Base-by-base conservation (phyloP, 2,113 vertebrate genomes). In the Nannospalax galili region DNA sequence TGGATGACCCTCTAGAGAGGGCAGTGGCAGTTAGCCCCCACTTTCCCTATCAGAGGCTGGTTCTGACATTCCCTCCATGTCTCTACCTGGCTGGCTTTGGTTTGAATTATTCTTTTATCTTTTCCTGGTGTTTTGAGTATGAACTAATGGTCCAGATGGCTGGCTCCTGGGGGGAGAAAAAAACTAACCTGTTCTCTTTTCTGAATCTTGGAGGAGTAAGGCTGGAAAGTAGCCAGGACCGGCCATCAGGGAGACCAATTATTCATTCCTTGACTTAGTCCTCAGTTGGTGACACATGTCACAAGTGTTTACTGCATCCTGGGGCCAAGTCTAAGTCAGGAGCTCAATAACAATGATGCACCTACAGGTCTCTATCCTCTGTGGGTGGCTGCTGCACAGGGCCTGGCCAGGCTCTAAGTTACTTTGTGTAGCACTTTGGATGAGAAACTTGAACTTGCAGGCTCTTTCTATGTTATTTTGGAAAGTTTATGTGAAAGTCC, bases 281-380 rank as follows among this genome's bases (percentile, higher is more conserved):
- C 30, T 52, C 60, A 6, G 40, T 32, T 24, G 45, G 10, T 58
- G 22, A 4, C 62, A 64, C 19, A 32, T 30, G 73, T 37, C 20
- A 42, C 42, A 37, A 30, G 28, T 52, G 26, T 42, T 26, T 9
- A 12, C 3, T 3, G 52, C 56, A n/a, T 65, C 40, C 42, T 72
- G 26, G 4, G 28, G 5, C 2, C 3, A 16, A 48, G 37, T 52
- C 42, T 35, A 5, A 12, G 26, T 30, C 0, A 9, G 58, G 19
- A 22, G 5, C 37, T 3, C 26, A 30, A 6, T 30, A 26, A 0
- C 20, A 67, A 8, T 1, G 0, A 17, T 5, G 64, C 15, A 3
- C 37, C 28, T 7, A 0, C 7, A 6, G 42, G 32, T n/a, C 2
- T 73, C 52, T 70, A 30, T 12, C 7, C 0, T 40, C 79, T 14